Percentiles rank a stretch among this genome's conserved stretches.
phyloP scores from a whole-genome alignment of 1,140 invertebrate species.

The Drosophila kohkoa region DNA sequence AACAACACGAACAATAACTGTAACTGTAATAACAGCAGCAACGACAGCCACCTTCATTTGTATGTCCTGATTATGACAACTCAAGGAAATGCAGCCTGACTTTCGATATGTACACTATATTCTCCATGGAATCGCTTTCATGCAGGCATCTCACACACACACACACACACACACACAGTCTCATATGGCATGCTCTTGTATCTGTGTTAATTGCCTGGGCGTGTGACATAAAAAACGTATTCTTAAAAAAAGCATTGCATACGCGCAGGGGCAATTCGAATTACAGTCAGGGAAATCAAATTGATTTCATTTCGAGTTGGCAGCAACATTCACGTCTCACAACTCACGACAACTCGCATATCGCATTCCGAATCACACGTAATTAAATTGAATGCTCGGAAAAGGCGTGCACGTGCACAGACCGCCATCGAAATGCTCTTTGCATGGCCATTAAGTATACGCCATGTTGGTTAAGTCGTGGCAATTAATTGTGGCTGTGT shows the following conservation, averaged over 20 bases:
- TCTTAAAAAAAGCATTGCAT: conserved; percentile 51
- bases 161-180: conserved; percentile 40
- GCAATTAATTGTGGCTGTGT: not conserved
- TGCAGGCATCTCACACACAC: conserved; percentile 31
- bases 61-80: conserved; percentile 77
- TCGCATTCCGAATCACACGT: conserved; percentile 48
- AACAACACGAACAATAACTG: conserved; percentile 29
- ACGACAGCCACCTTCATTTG: conserved; percentile 66
- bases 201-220: conserved; percentile 71
- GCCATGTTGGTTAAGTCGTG: not conserved
- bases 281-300: conserved; percentile 55
- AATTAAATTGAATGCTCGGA: conserved; percentile 55
- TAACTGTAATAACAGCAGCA: conserved; percentile 40
- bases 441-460: not conserved
- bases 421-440: not conserved
- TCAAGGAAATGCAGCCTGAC: conserved; percentile 71
- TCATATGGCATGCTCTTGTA: conserved; percentile 1
- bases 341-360: conserved; percentile 7
- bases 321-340: conserved; percentile 32
- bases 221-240: conserved; percentile 49
- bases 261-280: conserved; percentile 27
- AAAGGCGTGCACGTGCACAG: not conserved
- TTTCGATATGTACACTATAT: conserved; percentile 54
- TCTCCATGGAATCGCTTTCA: conserved; percentile 65
- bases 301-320: conserved; percentile 69